Evolutionary conservation across 2,888 invertebrate species (phyloP), one percentile per base, ranked within the genome.

Genomic region (Scaptodrosophila latifasciaeformis): DNA sequence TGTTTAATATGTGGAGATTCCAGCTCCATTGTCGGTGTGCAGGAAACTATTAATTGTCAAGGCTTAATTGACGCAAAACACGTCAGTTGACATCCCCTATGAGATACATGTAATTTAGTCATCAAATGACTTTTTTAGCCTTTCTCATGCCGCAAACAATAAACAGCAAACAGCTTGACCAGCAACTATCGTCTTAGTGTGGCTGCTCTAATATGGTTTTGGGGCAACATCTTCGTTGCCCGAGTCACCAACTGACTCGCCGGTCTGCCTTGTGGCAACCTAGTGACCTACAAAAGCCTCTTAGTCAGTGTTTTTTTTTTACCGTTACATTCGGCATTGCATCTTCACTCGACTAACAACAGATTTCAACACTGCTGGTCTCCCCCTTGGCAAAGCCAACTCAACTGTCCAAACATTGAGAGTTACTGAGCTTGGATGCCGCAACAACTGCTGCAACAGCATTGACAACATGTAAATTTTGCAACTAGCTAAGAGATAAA

Each of bases 241-340:
- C 18, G 37, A 3, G 17, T 37, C 6, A 4, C 19, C 15, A 7
- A 40, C 19, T 39, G 39, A 1, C 35, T 43, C 42, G 54, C 45
- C 60, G 45, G 51, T 52, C 56, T 42, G 56, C 47, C 62, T 62
- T 62, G 47, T 61, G 64, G 68, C 63, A 70, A 77, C 77, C 78
- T 58, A 80, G 61, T 76, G 75, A 76, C 76, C 76, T 62, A 76
- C 70, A 77, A 69, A 69, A 63, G 52, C 34, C 49, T 49, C 34
- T 31, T 30, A 54, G 63, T 67, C 67, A 50, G 62, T 57, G 59
- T 62, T 59, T 34, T n/a, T n/a, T n/a, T 34, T 59, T 44, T 66
- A 71, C 80, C 77, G 81, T 79, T 76, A 76, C 64, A 44, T 59
- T 44, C 65, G 68, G 77, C 77, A 80, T 79, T 76, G 81, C 64